A percentile compares a stretch with the other conserved stretches of the same genome.
phyloP scores from a whole-genome alignment of 2,888 invertebrate genomes.

The Amphipoea oculea region DNA sequence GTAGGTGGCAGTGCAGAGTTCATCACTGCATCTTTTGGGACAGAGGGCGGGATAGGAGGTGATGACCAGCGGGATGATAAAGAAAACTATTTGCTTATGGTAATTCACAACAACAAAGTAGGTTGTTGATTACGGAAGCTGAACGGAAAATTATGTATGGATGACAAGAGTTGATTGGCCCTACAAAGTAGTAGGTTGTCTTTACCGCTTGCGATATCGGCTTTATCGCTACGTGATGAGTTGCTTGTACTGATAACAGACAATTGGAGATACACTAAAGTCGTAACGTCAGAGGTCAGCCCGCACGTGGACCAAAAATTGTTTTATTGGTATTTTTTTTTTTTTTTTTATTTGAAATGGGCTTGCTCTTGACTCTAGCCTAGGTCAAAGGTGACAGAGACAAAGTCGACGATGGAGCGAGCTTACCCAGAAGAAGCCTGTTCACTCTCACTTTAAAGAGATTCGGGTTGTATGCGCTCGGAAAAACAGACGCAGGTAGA shows the following conservation, averaged over 20 bases:
- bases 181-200: constrained; percentile 52
- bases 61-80: background rate
- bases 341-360: no score
- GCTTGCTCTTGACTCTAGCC: no score
- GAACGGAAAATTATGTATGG: constrained; percentile 18
- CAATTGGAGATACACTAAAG: constrained; percentile 35
- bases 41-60: background rate
- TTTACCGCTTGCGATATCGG: constrained; percentile 32
- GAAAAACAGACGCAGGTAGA: no score
- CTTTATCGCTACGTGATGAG: constrained; percentile 74
- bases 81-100: background rate
- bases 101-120: background rate
- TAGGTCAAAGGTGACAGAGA: no score
- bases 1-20: background rate
- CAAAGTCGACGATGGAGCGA: no score
- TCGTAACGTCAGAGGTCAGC: constrained; percentile 38
- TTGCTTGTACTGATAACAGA: constrained; percentile 58
- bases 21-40: background rate
- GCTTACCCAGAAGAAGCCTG: no score
- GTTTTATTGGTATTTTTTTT: constrained; percentile 28
- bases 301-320: constrained; percentile 19
- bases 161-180: constrained; percentile 38
- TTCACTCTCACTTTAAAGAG: no score
- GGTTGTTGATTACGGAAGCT: background rate
- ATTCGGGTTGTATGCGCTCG: no score